phyloP scores from a whole-genome alignment of 2,797 vertebrate species.

The Eptatretus atami region DNA sequence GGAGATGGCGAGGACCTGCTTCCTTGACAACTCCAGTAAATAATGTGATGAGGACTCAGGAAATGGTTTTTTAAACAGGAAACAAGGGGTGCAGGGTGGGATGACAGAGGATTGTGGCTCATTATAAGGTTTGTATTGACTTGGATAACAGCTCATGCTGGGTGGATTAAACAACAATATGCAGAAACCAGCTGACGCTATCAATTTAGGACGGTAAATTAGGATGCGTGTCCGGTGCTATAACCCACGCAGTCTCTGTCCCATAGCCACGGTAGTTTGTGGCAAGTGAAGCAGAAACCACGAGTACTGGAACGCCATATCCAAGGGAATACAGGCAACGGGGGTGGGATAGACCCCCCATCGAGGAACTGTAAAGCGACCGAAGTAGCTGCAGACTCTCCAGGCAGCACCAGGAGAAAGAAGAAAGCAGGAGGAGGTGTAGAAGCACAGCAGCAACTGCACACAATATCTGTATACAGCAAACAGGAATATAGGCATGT shows the following conservation, averaged over 20 bases:
- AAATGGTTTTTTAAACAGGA: too few relatives aligned
- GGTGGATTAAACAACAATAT: too few relatives aligned
- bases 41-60: too few relatives aligned
- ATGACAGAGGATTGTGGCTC: too few relatives aligned
- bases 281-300: constrained; percentile 60
- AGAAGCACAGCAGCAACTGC: constrained; percentile 13
- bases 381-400: constrained; percentile 15
- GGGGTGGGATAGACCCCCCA: constrained; percentile 60
- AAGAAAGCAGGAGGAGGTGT: constrained; percentile 16
- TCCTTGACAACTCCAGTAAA: too few relatives aligned
- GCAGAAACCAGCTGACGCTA: too few relatives aligned
- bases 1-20: too few relatives aligned
- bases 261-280: constrained; percentile 88
- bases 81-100: too few relatives aligned
- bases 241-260: constrained; percentile 72
- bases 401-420: constrained; percentile 18
- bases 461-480: constrained; percentile 11
- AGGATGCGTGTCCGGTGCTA: not conserved
- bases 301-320: constrained; percentile 61
- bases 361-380: constrained; percentile 36
- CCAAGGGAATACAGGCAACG: constrained; percentile 79
- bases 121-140: too few relatives aligned
- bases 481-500: not conserved
- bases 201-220: too few relatives aligned
- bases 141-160: too few relatives aligned